Base-by-base conservation (phyloP, 2,797 vertebrate genomes). In the Typhlichthys subterraneus region DNA sequence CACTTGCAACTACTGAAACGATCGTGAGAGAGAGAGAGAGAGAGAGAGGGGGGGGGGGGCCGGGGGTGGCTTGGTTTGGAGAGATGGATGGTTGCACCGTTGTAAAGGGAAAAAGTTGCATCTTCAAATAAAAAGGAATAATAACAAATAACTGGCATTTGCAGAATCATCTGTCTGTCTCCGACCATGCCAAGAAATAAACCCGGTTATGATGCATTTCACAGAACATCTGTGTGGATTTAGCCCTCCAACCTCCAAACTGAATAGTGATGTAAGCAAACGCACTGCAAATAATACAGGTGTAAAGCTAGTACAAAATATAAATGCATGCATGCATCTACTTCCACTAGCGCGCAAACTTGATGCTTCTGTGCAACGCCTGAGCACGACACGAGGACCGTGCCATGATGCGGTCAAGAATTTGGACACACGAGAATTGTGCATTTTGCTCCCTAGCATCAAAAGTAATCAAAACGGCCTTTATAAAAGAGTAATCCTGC, bases 201-300 rank as follows among this genome's bases (percentile, higher is more conserved):
- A 57, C 33, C 2, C 12, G 54, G 55, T 60, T 12, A n/a, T 65
- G 38, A 8, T 8, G 9, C 56, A 57, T 63, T 49, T 59, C 60
- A 68, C 23, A 6, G 3, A 79, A 75, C 77, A 78, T 45, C 61
- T 79, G 79, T 62, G 53, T 23, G 67, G 65, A 74, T 65, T 53
- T 59, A n/a, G 9, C 47, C 29, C 49, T 3, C 13, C 60, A 57
- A 57, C 29, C 59, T 49, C 29, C 9, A 5, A 2, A 5, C 5
- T 51, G 38, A 64, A 64, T 47, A 54, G 51, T 2, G 9, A 50
- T 42, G 38, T 42, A 7, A 42, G 2, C 7, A 42, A 42, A 42
- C 38, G 10, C 38, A 42, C 23, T 29, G 38, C 7, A 42, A 42
- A 42, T 42, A 42, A 42, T 42, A 61, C 56, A 45, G 57, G 47